These are phyloP conservation scores for Clarias fuscus DNA, from an alignment of 2,797 vertebrate species.

Conservation along the genomic window DNA sequence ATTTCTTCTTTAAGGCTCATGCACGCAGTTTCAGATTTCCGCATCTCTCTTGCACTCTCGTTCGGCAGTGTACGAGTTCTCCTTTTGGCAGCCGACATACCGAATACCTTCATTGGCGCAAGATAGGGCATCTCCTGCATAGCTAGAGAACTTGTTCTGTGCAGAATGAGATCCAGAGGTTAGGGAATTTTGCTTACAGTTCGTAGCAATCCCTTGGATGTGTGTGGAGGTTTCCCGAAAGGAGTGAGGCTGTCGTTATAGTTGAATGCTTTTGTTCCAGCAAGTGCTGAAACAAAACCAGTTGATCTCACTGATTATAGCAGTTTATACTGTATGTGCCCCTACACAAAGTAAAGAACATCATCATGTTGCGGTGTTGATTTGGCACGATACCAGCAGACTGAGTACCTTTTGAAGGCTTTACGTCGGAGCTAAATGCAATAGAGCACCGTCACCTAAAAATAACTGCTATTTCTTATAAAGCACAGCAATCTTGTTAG, in stretches of 20 bases:
- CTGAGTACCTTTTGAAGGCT: background rate
- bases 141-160: background rate
- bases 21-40: constrained; percentile 62
- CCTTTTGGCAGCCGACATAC: constrained; percentile 1
- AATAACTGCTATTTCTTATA: background rate
- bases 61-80: constrained; percentile 8
- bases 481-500: constrained; percentile 12
- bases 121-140: background rate
- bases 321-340: background rate
- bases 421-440: background rate
- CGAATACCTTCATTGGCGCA: background rate
- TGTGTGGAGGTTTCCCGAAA: no score
- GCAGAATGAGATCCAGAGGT: constrained; percentile 4
- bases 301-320: background rate
- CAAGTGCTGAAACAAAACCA: background rate
- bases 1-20: constrained; percentile 68
- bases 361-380: background rate
- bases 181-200: background rate
- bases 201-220: background rate
- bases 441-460: constrained; percentile 6
- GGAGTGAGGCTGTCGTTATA: background rate
- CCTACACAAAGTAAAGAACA: background rate
- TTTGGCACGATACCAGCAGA: background rate
- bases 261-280: background rate
- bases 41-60: constrained; percentile 25